Evolutionary conservation across 2,113 vertebrate species (phyloP).

Genomic region (Spea bombifrons): DNA sequence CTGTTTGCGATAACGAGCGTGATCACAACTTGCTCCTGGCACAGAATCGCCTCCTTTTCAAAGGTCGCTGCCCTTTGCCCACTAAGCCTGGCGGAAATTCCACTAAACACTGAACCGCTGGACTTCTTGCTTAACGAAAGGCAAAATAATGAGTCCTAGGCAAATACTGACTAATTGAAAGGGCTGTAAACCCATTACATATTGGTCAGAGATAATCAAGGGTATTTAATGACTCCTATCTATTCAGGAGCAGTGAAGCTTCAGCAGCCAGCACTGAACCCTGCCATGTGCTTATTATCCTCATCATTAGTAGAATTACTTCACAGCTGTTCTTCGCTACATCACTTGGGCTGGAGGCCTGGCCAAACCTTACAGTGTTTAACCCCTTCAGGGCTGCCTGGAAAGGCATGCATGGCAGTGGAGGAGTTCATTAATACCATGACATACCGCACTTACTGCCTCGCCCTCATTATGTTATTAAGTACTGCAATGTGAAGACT

Average conservation of each 20-base stretch:
- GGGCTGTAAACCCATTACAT: constrained; percentile 99
- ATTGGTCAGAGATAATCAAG: constrained; percentile 98
- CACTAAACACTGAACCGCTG: constrained; percentile 75
- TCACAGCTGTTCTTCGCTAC: constrained; percentile 95
- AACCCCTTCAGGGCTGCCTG: constrained; percentile 55
- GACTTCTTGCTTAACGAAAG: constrained; percentile 94
- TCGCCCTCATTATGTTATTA: constrained; percentile 65
- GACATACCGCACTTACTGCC: constrained; percentile 11
- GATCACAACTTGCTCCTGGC: constrained; percentile 46
- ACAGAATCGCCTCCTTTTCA: constrained; percentile 73
- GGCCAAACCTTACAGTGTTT: constrained; percentile 64
- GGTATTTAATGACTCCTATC: constrained; percentile 99
- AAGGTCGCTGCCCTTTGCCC: constrained; percentile 80
- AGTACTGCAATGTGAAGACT: neutral
- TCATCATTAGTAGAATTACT: constrained; percentile 99
- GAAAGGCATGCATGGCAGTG: constrained; percentile 26
- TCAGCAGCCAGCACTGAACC: constrained; percentile 94
- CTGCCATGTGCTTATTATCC: constrained; percentile 94
- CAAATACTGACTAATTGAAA: constrained; percentile 99
- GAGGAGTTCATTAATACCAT: neutral
- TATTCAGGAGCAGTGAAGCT: constrained; percentile 97
- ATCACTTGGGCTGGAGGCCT: constrained; percentile 87
- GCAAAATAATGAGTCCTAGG: constrained; percentile 96
- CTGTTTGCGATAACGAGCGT: constrained; percentile 55
- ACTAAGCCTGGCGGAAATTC: constrained; percentile 79